A percentile compares a stretch with the other conserved stretches of the same genome.
phyloP scores from a whole-genome alignment of 2,888 invertebrate species.

The Dione juno region DNA sequence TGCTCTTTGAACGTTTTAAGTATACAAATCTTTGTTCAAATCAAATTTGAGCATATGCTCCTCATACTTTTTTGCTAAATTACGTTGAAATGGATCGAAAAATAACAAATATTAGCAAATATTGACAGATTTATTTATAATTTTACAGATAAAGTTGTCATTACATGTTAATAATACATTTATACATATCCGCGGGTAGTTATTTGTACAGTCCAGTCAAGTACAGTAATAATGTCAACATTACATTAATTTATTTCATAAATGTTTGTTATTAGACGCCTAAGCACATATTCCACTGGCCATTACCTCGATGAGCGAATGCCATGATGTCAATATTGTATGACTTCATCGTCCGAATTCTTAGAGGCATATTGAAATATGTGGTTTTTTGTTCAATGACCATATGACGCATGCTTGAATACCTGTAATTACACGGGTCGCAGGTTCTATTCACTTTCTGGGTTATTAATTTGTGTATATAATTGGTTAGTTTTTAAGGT shows the following conservation, averaged over 20 bases:
- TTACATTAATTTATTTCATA: constrained; percentile 4
- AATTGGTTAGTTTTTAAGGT: too few species aligned
- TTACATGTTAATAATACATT: too few species aligned
- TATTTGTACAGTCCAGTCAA: neutral
- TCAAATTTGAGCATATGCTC: too few species aligned
- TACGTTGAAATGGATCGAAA: too few species aligned
- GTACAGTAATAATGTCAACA: constrained; percentile 3
- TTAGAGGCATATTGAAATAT: constrained; percentile 25
- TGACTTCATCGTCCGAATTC: constrained; percentile 41
- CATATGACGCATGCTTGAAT: neutral
- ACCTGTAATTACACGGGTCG: constrained; percentile 13
- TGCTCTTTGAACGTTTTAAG: too few species aligned
- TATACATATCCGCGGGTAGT: neutral
- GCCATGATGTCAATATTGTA: constrained; percentile 42
- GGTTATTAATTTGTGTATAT: neutral
- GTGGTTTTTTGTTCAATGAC: neutral
- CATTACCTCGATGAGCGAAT: constrained; percentile 37
- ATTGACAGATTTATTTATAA: too few species aligned
- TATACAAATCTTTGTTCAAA: too few species aligned
- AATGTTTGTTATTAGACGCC: constrained; percentile 1
- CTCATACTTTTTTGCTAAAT: too few species aligned
- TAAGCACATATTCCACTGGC: constrained; percentile 4
- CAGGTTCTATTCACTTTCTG: constrained; percentile 5
- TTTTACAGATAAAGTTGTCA: too few species aligned
- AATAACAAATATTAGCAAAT: too few species aligned